Evolutionary conservation across 2,113 vertebrate genomes (phyloP).

Genomic region (Siniperca knerii): DNA sequence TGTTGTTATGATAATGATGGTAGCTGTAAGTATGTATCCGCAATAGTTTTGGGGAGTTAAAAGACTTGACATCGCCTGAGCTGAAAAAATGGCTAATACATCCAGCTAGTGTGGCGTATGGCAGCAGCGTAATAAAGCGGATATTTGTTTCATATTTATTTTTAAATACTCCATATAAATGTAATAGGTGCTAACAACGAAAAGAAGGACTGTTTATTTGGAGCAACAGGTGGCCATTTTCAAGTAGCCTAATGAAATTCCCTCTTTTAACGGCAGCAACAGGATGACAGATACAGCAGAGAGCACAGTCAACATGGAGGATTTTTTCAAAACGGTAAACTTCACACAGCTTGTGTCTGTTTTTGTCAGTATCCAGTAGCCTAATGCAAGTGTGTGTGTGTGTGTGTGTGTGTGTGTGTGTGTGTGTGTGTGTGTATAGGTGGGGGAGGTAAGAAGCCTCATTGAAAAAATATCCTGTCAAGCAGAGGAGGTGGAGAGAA

Average conservation of each 20-base stretch:
- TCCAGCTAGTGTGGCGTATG: neutral
- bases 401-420: neutral
- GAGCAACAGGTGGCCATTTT: neutral
- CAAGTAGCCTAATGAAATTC: neutral
- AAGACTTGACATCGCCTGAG: too few species aligned
- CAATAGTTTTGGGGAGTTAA: neutral
- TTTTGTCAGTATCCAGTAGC: neutral
- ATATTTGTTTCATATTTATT: neutral
- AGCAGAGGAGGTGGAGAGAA: conserved; percentile 90
- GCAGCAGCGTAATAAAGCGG: neutral
- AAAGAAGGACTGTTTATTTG: neutral
- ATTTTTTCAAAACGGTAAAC: conserved; percentile 91
- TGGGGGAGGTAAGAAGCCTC: conserved; percentile 88
- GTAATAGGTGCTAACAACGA: neutral
- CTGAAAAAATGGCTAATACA: neutral
- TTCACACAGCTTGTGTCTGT: neutral
- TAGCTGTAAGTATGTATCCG: neutral
- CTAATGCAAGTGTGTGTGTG: neutral
- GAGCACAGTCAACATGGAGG: conserved; percentile 89
- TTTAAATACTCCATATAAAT: neutral
- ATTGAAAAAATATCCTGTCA: conserved; percentile 87
- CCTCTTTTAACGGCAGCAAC: neutral
- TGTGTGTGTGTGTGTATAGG: conserved; percentile 73
- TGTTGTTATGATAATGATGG: too few species aligned
- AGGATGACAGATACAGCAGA: conserved; percentile 81